Base-by-base conservation (phyloP, 2,797 vertebrate genomes). In the Lithobates pipiens region DNA sequence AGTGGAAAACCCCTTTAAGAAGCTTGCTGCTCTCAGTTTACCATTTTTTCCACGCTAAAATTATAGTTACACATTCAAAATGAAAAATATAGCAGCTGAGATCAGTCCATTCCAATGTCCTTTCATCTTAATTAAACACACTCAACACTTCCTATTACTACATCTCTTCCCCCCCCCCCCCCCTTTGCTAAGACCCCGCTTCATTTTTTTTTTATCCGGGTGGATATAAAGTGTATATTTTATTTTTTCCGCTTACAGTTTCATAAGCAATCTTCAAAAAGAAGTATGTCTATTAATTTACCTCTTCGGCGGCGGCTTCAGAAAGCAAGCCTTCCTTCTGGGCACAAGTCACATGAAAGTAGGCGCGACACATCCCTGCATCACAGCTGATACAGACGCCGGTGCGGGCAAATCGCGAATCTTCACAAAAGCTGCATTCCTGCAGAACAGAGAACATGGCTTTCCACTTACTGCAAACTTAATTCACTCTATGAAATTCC, bases 351-450 rank as follows among this genome's bases (percentile, higher is more conserved):
- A 99, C 98, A 0, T 99, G 98, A 90, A 99, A 99, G 92, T 96
- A 99, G 71, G 98, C 97, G 79, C 98, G 96, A 88, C 98, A 99
- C 98, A 99, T 99, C 15, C 98, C 98, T 44, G 98, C 98, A 86
- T 99, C 98, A 83, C 98, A 99, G 91, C 98, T 99, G 91, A 99
- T 99, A 88, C 98, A 99, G 21, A 99, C 98, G 0, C 98, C 98
- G 0, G 98, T 99, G 85, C 97, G 95, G 87, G 98, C 97, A 91
- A 99, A 99, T 69, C 97, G 97, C 68, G 96, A 88, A 54, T 99
- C 98, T 93, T 99, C 98, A 23, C 98, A 99, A 88, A 99, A 98
- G 89, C 98, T 99, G 93, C 98, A 99, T 85, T 99, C 98, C 98
- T 99, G 81, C 32, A 82, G 0, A 78, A 85, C 36, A 86, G 63